Evolutionary conservation across 1,140 invertebrate species (phyloP), one percentile per base, ranked within the genome.

Genomic region (Drosophila lowei): DNA sequence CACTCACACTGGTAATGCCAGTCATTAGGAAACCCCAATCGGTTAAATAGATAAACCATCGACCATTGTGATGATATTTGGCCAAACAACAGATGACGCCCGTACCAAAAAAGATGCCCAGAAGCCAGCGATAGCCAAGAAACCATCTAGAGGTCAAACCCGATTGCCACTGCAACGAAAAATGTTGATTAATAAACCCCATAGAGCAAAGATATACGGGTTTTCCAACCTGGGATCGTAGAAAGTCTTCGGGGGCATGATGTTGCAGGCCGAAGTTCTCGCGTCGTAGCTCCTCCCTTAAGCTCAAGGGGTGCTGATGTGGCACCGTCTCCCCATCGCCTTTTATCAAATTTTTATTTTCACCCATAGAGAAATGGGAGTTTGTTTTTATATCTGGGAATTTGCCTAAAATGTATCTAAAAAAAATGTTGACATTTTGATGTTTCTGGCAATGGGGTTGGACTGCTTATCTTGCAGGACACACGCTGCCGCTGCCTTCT

Each of bases 11-110:
- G 6, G 67, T 68, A 2, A 70, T 7, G 18, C 47, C 57, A n/a
- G 78, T 79, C 23, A 88, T 9, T 0, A 65, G 4, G 11, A 83
- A 88, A 2, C 66, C 68, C 83, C 72, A 88, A 43, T 79, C 70
- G 0, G 78, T 83, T 1, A 88, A 3, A 23, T 79, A 89, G 8
- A 83, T 70, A 18, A 89, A 72, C 50, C 54, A 59, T 7, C 23
- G 43, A 3, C 84, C 79, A 2, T 3, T 3, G 0, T n/a, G 4
- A 8, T 47, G 79, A 41, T 56, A 71, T 1, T 16, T 13, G 0
- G 7, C 15, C 0, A 64, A 6, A 15, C 50, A 49, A 1, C n/a
- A 16, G 3, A 60, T 15, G 1, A 55, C n/a, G 0, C 66, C 80
- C 0, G 25, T 41, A 0, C 42, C 58, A 15, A 88, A 83, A n/a